Conservation (phyloP, 2,797 vertebrate species). For the Micromesistius poutassou region DNA sequence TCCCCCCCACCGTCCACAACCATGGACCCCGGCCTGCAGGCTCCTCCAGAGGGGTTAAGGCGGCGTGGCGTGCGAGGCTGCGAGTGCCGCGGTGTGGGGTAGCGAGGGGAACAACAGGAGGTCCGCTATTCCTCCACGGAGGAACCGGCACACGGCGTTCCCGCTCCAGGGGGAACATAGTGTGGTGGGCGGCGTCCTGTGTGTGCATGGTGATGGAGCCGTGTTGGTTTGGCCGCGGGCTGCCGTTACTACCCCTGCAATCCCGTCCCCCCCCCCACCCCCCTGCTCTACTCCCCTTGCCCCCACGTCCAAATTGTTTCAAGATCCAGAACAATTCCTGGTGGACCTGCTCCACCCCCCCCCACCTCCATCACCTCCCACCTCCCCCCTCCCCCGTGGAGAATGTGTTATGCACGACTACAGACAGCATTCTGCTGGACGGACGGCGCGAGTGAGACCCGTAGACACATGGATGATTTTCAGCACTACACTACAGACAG, state of each 20-base stretch:
- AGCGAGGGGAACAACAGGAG: slow-evolving; percentile 48
- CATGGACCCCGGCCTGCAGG: background rate
- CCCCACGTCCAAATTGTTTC: slow-evolving; percentile 61
- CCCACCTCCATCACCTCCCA: background rate
- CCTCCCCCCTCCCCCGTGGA: slow-evolving; percentile 27
- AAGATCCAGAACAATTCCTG: slow-evolving; percentile 48
- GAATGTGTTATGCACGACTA: slow-evolving; percentile 34
- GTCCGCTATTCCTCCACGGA: slow-evolving; percentile 51
- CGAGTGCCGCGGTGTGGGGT: slow-evolving; percentile 25
- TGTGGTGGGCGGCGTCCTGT: slow-evolving; percentile 25
- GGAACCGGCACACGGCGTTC: slow-evolving; percentile 72
- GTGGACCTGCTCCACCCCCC: slow-evolving; percentile 10
- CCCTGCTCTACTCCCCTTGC: background rate
- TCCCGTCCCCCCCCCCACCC: background rate
- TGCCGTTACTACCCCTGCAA: slow-evolving; percentile 52
- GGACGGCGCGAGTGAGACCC: slow-evolving; percentile 1
- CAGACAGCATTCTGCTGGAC: slow-evolving; percentile 40
- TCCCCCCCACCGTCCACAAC: slow-evolving; percentile 7
- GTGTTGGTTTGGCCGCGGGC: slow-evolving; percentile 43
- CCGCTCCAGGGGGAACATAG: slow-evolving; percentile 52
- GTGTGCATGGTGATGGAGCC: slow-evolving; percentile 20
- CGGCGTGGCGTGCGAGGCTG: slow-evolving; percentile 28
- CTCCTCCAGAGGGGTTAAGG: background rate
- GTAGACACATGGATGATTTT: background rate
- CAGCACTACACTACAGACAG: slow-evolving; percentile 25